A percentile compares a stretch with the other conserved stretches of the same genome.
These are phyloP conservation scores for Zaprionus ghesquierei DNA, from an alignment of 1,140 invertebrate species.

Conservation along the genomic window DNA sequence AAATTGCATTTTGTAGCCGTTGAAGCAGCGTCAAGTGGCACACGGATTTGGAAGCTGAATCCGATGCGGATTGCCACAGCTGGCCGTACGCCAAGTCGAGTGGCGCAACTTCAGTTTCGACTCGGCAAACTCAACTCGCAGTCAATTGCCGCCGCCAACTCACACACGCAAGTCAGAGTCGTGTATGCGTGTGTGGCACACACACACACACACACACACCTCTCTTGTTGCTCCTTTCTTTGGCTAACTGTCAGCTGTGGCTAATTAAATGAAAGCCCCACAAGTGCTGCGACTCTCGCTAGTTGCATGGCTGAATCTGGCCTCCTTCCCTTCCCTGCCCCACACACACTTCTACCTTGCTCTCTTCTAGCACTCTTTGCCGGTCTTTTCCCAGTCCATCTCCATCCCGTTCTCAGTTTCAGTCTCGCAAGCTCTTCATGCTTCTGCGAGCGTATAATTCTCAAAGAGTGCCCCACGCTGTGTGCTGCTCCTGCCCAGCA, in stretches of 20 bases:
- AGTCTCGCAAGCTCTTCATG: conserved; percentile 42
- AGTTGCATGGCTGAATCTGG: conserved; percentile 47
- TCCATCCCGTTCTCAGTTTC: neutral
- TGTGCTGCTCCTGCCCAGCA: neutral
- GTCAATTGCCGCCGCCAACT: conserved; percentile 21
- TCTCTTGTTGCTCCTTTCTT: conserved; percentile 63
- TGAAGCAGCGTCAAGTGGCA: conserved; percentile 75
- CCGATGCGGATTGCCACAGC: conserved; percentile 49
- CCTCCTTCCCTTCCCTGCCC: neutral
- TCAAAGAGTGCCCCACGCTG: conserved; percentile 38
- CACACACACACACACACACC: conserved; percentile 12
- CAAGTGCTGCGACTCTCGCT: conserved; percentile 76
- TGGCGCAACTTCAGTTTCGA: conserved; percentile 48
- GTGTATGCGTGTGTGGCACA: conserved; percentile 8
- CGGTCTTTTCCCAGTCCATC: neutral
- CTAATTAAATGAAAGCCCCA: conserved; percentile 76
- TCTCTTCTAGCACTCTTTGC: neutral
- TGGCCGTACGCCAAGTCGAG: conserved; percentile 74
- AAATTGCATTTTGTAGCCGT: conserved; percentile 79
- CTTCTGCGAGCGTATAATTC: conserved; percentile 60
- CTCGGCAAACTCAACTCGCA: conserved; percentile 10
- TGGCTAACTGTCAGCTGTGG: conserved; percentile 76
- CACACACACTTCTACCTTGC: neutral
- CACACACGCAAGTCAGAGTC: neutral
- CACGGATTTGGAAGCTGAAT: neutral